Conservation (phyloP, 1,140 invertebrate genomes). For the Sesamia nonagrioides region DNA sequence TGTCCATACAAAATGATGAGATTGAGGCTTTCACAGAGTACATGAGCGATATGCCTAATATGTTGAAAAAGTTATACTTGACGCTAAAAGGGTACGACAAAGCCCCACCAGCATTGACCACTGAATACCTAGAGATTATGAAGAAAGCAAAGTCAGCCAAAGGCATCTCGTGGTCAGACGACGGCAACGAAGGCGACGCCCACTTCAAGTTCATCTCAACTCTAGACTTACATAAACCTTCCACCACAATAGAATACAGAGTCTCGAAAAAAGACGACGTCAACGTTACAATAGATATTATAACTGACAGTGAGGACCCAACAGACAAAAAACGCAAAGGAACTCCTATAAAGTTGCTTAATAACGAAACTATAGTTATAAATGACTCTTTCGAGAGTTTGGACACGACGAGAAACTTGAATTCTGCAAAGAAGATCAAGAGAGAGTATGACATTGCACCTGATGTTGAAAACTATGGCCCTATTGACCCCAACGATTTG, state of each 20-base stretch:
- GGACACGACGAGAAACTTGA: constrained; percentile 70
- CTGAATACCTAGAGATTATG: constrained; percentile 82
- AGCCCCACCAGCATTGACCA: constrained; percentile 74
- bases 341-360: constrained; percentile 75
- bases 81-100: constrained; percentile 82
- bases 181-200: constrained; percentile 65
- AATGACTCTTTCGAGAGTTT: constrained; percentile 78
- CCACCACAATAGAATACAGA: constrained; percentile 60
- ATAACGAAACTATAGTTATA: constrained; percentile 81
- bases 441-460: constrained; percentile 58
- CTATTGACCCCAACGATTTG: constrained; percentile 77
- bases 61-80: constrained; percentile 83
- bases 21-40: constrained; percentile 76
- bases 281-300: constrained; percentile 65
- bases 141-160: constrained; percentile 81
- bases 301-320: constrained; percentile 74
- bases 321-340: constrained; percentile 79
- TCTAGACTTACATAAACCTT: constrained; percentile 72
- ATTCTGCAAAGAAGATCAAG: constrained; percentile 77
- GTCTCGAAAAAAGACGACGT: constrained; percentile 58
- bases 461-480: constrained; percentile 66
- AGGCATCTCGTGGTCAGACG: constrained; percentile 80
- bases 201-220: constrained; percentile 78
- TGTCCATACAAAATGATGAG: constrained; percentile 74
- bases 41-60: constrained; percentile 77